Evolutionary conservation across 1,140 invertebrate genomes (phyloP), one percentile per base, ranked within the genome.

Genomic region (Drosophila sulfurigaster): DNA sequence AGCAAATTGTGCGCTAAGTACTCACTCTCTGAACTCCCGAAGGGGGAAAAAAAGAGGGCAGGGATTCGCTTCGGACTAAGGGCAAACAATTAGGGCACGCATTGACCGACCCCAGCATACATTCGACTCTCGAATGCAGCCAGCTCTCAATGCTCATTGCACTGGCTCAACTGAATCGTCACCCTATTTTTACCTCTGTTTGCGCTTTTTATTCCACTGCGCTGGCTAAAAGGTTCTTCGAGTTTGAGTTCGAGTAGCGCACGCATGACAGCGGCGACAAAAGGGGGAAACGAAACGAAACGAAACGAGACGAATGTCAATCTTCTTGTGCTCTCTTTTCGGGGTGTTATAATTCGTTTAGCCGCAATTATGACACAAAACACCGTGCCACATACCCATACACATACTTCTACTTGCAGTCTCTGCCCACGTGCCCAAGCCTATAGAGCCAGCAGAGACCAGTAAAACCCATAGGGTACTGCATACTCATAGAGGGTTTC

Each of bases 271-370:
- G 48, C 10, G 30, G 13, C 13, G 15, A 25, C 32, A 20, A 62
- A 51, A 59, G 69, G 58, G 75, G 46, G 49, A 30, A 62, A 49
- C 20, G 16, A 54, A 38, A 49, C 20, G 16, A 54, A 38, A 49
- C 20, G 20, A 25, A 25, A 25, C 20, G 49, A 30, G 49, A 49
- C 20, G 16, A 54, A 38, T 64, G 62, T 52, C 54, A 65, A 75
- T 81, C 78, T 75, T 71, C 7, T 32, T 38, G 7, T 38, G 65
- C 54, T 75, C 38, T 46, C 71, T 77, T 75, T 86, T 80, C 67
- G 82, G 81, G 88, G 88, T 91, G 88, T 91, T 80, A 79, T 91
- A 91, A 91, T 91, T 81, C 82, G 81, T 88, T 91, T 88, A 91
- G 82, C 88, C 87, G 83, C 88, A 91, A 91, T 91, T 91, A 91